Evolutionary conservation across 2,113 vertebrate species (phyloP).

Genomic region (Heloderma charlesbogerti): DNA sequence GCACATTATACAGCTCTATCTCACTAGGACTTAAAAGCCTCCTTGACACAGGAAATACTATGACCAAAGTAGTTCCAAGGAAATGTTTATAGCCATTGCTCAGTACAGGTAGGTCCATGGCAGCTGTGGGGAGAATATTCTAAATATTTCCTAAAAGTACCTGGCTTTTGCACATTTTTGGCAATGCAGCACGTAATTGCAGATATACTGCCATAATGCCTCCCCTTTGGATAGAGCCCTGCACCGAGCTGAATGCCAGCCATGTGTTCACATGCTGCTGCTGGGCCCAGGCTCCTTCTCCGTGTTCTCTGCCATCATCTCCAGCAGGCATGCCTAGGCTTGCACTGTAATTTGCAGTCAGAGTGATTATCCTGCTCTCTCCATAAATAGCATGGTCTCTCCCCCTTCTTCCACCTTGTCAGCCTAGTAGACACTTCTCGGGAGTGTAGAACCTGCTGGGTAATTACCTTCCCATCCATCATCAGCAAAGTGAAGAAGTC

Average conservation of each 20-base stretch:
- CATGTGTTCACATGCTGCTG: neutral
- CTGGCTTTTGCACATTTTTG: neutral
- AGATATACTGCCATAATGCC: neutral
- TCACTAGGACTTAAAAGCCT: neutral
- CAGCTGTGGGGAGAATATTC: neutral
- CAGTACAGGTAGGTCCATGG: neutral
- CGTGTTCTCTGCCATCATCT: neutral
- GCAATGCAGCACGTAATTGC: neutral
- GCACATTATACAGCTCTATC: no score
- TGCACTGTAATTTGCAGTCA: constrained; percentile 6
- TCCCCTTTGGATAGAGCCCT: neutral
- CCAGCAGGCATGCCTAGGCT: neutral
- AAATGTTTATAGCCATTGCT: neutral
- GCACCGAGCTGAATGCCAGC: neutral
- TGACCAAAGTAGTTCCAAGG: neutral
- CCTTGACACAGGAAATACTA: neutral
- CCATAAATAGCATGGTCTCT: constrained; percentile 14
- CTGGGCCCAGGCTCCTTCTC: neutral
- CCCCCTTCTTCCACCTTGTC: neutral
- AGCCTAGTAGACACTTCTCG: neutral
- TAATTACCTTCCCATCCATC: constrained; percentile 12
- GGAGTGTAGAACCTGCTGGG: neutral
- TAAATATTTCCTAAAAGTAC: neutral
- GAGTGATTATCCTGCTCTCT: neutral
- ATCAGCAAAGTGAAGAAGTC: neutral